Conservation (phyloP, 2,797 vertebrate genomes). For the Sebastes trivittatus region DNA sequence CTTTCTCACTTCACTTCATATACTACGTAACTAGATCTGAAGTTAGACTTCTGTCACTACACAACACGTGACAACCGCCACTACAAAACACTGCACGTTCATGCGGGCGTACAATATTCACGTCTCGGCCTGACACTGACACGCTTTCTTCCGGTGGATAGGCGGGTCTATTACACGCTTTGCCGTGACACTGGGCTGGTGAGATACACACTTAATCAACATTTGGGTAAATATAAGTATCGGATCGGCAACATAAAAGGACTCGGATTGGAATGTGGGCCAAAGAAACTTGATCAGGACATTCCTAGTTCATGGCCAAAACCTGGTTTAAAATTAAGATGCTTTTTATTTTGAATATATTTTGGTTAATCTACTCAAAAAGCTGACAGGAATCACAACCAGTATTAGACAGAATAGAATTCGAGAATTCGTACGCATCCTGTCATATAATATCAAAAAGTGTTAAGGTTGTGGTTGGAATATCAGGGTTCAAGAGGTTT, state of each 20-base stretch:
- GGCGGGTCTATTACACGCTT: too few relatives aligned
- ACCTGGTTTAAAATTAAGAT: not conserved
- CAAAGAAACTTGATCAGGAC: not conserved
- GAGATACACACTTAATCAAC: not conserved
- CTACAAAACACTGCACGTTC: too few relatives aligned
- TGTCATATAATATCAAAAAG: not conserved
- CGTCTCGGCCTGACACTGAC: too few relatives aligned
- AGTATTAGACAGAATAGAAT: too few relatives aligned
- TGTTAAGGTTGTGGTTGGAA: not conserved
- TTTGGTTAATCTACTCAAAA: not conserved
- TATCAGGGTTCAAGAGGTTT: not conserved
- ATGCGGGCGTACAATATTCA: too few relatives aligned
- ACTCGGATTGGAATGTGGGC: not conserved
- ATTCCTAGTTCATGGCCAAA: not conserved
- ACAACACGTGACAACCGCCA: too few relatives aligned
- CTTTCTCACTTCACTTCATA: too few relatives aligned
- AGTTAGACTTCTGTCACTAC: too few relatives aligned
- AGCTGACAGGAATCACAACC: not conserved
- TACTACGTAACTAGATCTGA: too few relatives aligned
- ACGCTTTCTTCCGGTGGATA: too few relatives aligned
- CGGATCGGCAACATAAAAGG: not conserved
- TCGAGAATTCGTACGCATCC: accelerated
- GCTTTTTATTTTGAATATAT: not conserved
- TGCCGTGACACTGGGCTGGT: too few relatives aligned
- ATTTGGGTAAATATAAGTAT: not conserved